Evolutionary conservation across 2,888 invertebrate genomes (phyloP), one percentile per base, ranked within the genome.

Genomic region (Trissoscelio sp.): DNA sequence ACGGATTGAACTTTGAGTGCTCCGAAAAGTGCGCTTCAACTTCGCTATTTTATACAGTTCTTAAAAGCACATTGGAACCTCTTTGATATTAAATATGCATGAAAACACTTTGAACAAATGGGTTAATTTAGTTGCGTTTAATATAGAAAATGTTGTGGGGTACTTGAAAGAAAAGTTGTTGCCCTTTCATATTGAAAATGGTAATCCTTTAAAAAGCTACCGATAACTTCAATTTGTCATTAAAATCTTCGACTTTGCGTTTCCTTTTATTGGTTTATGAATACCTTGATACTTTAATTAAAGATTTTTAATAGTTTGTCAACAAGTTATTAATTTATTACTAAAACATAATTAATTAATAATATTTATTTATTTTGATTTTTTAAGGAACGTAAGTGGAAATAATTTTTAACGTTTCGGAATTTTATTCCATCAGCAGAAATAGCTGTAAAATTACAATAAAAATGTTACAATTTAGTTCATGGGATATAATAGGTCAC

Each of bases 1-100:
- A 81, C 60, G 78, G 62, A 73, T 81, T 44, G 62, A 64, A 79
- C 74, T 69, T 74, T 64, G 67, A 81, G 81, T 78, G 60, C 60
- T 72, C 48, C 60, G 42, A 81, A 78, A 72, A 74, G 77, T 69
- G 55, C 62, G 28, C 46, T 57, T 51, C 73, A 57, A 67, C 67
- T 69, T 78, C 16, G 24, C 60, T 14, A 55, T 79, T 74, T 69
- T 74, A 53, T 69, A 55, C 60, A 46, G 48, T 74, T 46, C 69
- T 74, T 74, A 67, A 79, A 79, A 67, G 69, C 62, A 58, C 78
- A 39, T 18, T 37, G 53, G 39, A 79, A 79, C 48, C 55, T 69
- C 67, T 22, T 22, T 18, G 14, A 53, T 28, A 72, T 73, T 58
- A 60, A 72, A 58, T 66, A 73, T 73, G 73, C 60, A 66, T 53